Evolutionary conservation across 2,113 vertebrate species (phyloP).

Genomic region (Rhea pennata): DNA sequence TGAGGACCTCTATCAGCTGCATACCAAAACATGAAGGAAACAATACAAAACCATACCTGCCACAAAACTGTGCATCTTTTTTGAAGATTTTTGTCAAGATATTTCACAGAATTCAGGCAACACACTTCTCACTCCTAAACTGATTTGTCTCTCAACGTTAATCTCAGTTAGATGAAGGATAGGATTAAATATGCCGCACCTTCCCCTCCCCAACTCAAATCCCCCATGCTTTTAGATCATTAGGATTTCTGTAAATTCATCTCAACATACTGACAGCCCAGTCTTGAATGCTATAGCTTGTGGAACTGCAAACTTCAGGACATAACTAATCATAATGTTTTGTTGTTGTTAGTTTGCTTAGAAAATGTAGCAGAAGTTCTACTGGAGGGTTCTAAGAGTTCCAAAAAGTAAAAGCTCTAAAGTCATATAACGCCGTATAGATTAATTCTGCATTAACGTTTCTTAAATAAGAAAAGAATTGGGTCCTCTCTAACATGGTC

Average conservation of each 20-base stretch:
- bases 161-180: not conserved
- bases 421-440: not conserved
- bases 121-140: not conserved
- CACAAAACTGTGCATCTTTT: not conserved
- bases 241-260: not conserved
- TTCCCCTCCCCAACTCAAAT: accelerated
- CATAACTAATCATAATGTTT: not conserved
- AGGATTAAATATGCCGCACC: not conserved
- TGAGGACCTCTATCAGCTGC: not conserved
- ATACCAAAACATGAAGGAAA: not conserved
- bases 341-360: not conserved
- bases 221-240: not conserved
- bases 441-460: not conserved
- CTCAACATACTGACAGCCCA: not conserved
- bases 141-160: not conserved
- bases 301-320: not conserved
- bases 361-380: not conserved
- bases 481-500: not conserved
- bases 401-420: not conserved
- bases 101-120: not conserved
- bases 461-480: not conserved
- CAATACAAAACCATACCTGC: accelerated
- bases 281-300: not conserved
- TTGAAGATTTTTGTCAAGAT: not conserved
- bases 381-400: not conserved